Percentiles rank a stretch among this genome's conserved stretches.
Evolutionary conservation across 2,113 vertebrate genomes (phyloP).

Genomic region (Tragelaphus imberbis): DNA sequence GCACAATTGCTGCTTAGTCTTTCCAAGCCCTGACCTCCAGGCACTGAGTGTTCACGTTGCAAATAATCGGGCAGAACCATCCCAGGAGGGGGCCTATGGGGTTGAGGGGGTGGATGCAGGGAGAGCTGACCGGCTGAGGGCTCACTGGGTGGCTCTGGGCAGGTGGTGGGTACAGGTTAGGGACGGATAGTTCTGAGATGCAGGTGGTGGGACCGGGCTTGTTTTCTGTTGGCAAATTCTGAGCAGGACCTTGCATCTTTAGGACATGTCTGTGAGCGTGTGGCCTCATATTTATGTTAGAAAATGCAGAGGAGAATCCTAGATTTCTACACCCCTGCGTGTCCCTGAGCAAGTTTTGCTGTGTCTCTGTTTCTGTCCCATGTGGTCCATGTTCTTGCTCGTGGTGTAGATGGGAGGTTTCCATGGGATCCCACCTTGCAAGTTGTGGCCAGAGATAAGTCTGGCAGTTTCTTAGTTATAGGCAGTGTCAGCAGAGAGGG

Average conservation of each 20-base stretch:
- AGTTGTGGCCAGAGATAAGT: background rate
- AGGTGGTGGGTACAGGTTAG: background rate
- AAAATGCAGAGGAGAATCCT: background rate
- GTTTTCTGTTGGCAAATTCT: background rate
- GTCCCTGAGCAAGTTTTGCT: background rate
- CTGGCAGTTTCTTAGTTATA: background rate
- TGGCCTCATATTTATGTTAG: background rate
- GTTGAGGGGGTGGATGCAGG: background rate
- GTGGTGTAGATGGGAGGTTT: background rate
- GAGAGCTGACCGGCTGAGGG: background rate
- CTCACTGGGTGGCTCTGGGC: background rate
- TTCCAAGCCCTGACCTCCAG: background rate
- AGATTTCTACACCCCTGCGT: background rate
- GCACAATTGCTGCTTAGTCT: background rate
- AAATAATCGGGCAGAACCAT: background rate
- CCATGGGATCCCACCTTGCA: background rate
- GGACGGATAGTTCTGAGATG: background rate
- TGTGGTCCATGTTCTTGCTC: background rate
- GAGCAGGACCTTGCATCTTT: background rate
- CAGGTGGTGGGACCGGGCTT: background rate
- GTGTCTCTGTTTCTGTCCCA: background rate
- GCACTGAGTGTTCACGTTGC: background rate
- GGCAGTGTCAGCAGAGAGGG: background rate
- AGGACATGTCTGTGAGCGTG: background rate
- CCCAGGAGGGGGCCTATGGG: rapidly evolving